Base-by-base conservation (phyloP, 2,113 vertebrate genomes). In the Aythya baeri region DNA sequence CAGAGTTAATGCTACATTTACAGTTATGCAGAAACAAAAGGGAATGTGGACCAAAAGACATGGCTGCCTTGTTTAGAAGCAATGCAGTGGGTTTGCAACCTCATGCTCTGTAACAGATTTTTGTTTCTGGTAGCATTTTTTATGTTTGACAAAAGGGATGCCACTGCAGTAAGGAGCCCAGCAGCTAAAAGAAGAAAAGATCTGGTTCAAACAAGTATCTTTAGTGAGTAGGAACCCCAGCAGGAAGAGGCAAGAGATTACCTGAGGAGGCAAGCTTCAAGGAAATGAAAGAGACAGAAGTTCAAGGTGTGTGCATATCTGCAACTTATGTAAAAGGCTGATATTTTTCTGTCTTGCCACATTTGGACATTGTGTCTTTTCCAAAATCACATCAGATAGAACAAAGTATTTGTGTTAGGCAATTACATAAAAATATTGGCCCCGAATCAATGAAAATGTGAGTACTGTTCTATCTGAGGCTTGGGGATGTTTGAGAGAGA, bases 261-360 rank as follows among this genome's bases (percentile, higher is more conserved):
- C 73, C 8, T 4, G 84, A 86, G 65, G 36, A 66, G 38, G 34
- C 36, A 83, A 91, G 23, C 36, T n/a, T 79, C 72, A 65, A 91
- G 62, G 68, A 76, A 88, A 92, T 31, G 85, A 80, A 73, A 68
- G 61, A 93, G 27, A 52, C 26, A 44, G 27, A 86, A 80, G 58
- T 91, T 97, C 61, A 79, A 93, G 50, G 75, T 88, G 15, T 63
- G 23, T 44, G 7, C 34, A 21, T 96, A 89, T 85, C 77, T 91
- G 29, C 76, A 91, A 80, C 49, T 94, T 76, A 93, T 55, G 59
- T 77, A 82, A 78, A 62, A 74, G 61, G 16, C 43, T 70, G 66
- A 61, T 86, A 79, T 31, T 41, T 74, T 44, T 43, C 0, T 0
- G 34, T 61, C 57, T 70, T 83, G 72, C 44, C 14, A 20, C 44